Conservation (phyloP, 2,888 invertebrate genomes). For the Andrena hattorfiana region DNA sequence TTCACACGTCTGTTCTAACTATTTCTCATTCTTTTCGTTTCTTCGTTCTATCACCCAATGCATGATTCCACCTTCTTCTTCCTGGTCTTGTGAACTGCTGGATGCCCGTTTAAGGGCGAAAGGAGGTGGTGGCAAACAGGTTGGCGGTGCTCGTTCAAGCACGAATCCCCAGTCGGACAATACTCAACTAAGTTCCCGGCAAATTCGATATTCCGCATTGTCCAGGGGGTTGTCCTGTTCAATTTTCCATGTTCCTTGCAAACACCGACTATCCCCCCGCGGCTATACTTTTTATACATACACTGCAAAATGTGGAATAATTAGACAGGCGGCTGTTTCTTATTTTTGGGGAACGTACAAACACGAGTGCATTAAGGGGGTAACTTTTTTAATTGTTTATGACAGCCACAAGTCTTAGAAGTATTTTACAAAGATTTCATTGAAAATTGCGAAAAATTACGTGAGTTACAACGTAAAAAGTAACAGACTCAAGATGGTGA, state of each 20-base stretch:
- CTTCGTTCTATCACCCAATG: constrained; percentile 18
- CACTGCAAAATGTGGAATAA: neutral
- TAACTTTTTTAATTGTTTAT: no score
- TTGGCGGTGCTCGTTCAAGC: constrained; percentile 75
- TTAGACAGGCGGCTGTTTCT: neutral
- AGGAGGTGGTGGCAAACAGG: constrained; percentile 61
- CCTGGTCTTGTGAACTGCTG: constrained; percentile 22
- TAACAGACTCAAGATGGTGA: no score
- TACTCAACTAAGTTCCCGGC: constrained; percentile 81
- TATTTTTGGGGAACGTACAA: neutral
- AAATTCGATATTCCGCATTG: constrained; percentile 77
- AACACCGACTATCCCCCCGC: neutral
- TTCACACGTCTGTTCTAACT: constrained; percentile 9
- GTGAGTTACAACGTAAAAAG: no score
- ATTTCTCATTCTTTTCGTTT: constrained; percentile 1
- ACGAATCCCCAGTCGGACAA: constrained; percentile 79
- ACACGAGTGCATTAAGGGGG: no score
- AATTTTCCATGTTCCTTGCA: constrained; percentile 48
- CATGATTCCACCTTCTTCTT: constrained; percentile 30
- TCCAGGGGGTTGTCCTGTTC: constrained; percentile 36
- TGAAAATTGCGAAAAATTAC: no score
- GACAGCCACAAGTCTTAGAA: no score
- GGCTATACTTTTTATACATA: neutral
- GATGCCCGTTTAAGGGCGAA: constrained; percentile 45
- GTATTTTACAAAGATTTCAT: no score